Percentiles rank a stretch among this genome's conserved stretches.
Evolutionary conservation across 1,140 invertebrate genomes (phyloP).

Genomic region (Aphaenogaster ashmeadi): DNA sequence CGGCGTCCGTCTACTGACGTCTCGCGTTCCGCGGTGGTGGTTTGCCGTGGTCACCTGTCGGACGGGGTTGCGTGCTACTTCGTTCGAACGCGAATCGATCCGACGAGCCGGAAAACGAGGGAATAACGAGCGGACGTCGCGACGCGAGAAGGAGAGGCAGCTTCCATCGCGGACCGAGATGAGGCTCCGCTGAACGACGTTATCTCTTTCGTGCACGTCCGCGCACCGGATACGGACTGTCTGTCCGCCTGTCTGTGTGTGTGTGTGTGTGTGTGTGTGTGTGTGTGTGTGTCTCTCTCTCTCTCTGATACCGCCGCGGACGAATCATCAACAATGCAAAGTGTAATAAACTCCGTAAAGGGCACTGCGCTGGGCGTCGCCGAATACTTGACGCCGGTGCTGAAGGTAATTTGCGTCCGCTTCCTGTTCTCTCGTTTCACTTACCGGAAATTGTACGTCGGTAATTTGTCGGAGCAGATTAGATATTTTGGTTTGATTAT

Average conservation of each 20-base stretch:
- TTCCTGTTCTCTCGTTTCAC: neutral
- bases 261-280: neutral
- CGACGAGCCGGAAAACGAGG: neutral
- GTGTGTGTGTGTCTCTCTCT: neutral
- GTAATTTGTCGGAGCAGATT: constrained; percentile 15
- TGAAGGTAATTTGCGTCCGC: constrained; percentile 91
- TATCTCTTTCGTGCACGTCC: neutral
- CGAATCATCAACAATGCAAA: constrained; percentile 92
- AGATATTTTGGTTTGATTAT: constrained; percentile 23
- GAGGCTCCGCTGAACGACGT: neutral
- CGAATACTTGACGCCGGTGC: constrained; percentile 97
- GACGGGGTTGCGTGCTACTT: neutral
- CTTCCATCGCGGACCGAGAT: neutral
- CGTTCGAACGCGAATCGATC: constrained; percentile 11
- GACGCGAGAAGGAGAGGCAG: neutral
- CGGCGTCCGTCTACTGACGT: neutral
- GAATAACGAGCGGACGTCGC: neutral
- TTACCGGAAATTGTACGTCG: neutral
- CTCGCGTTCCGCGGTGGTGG: neutral
- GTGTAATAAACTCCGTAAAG: constrained; percentile 98
- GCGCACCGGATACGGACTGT: neutral
- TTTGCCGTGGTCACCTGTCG: constrained; percentile 11
- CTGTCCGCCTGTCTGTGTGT: neutral
- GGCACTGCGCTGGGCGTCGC: constrained; percentile 97
- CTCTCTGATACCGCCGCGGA: neutral